Evolutionary conservation across 2,888 invertebrate species (phyloP), one percentile per base, ranked within the genome.

Genomic region (Caenorhabditis virilis): DNA sequence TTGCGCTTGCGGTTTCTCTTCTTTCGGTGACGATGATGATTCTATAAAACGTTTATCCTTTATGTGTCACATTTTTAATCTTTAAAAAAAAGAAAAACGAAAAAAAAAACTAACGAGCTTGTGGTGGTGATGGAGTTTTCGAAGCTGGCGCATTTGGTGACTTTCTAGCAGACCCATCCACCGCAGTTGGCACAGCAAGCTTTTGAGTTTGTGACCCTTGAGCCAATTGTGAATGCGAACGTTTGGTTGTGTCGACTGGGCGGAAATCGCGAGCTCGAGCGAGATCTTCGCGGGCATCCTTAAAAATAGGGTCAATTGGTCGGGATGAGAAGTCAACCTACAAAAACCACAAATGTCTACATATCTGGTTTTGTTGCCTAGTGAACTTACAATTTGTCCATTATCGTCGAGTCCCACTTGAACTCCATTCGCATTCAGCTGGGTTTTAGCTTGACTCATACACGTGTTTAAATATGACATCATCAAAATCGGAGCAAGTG

Each of bases 391-490:
- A 55, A 56, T 25, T 52, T 59, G 59, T 22, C 77, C 74, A 51
- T 75, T 73, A 22, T 68, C 62, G 51, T 78, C 78, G 18, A 77
- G 50, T 5, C 62, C 61, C 33, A 78, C 62, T 16, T 69, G 76
- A 26, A 68, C 53, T 30, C 80, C 80, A 41, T 70, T 71, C 18
- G 70, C 69, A 36, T 66, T 76, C 42, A 80, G 50, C n/a, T 69
- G 69, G 18, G 69, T 66, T 60, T 80, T 79, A 35, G 74, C 74
- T 45, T 70, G 70, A 5, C 69, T 70, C 56, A 80, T 69, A 50
- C 80, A 78, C 46, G 57, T 75, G 59, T 79, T 80, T 57, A 80
- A 66, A 57, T 77, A 81, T 42, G 78, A 78, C 68, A 79, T 74
- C 79, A 79, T 79, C 47, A 75, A 61, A 51, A 74, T 74, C 30